A percentile compares a stretch with the other conserved stretches of the same genome.
Evolutionary conservation across 2,888 invertebrate species (phyloP).

Genomic region (Nysson spinosus): DNA sequence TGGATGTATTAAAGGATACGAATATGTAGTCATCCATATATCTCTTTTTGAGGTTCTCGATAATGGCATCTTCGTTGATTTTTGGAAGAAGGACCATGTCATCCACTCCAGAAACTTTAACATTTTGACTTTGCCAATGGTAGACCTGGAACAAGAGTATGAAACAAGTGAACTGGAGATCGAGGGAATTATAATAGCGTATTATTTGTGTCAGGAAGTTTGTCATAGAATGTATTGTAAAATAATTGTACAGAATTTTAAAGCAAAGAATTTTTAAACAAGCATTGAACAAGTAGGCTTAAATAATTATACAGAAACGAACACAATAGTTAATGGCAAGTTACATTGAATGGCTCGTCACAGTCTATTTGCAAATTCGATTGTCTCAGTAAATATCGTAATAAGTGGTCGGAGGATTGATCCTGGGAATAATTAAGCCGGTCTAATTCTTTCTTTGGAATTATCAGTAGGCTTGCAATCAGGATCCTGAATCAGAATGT

Average conservation of each 20-base stretch:
- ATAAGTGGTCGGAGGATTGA: not conserved
- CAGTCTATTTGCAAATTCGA: slow-evolving; percentile 9
- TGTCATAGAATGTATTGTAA: too few relatives aligned
- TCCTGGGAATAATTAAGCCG: slow-evolving; percentile 3
- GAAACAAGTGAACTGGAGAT: too few relatives aligned
- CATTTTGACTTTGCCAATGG: slow-evolving; percentile 85
- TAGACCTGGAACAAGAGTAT: slow-evolving; percentile 78
- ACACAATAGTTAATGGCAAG: not conserved
- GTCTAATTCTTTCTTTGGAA: not conserved
- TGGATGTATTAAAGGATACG: slow-evolving; percentile 78
- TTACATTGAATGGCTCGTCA: not conserved
- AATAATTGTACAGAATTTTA: too few relatives aligned
- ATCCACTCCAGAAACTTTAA: slow-evolving; percentile 84
- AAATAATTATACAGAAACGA: not conserved
- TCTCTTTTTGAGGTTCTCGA: slow-evolving; percentile 83
- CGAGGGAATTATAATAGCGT: too few relatives aligned
- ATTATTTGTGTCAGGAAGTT: too few relatives aligned
- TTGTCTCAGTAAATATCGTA: not conserved
- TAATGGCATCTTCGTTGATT: slow-evolving; percentile 81
- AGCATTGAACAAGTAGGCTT: not conserved
- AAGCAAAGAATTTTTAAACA: too few relatives aligned
- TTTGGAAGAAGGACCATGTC: slow-evolving; percentile 84
- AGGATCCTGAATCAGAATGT: too few relatives aligned
- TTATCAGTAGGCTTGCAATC: not conserved
- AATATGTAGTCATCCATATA: slow-evolving; percentile 84